These are phyloP conservation scores for Ditylenchus weischeri DNA, from an alignment of 2,888 invertebrate genomes.

Conservation along the genomic window DNA sequence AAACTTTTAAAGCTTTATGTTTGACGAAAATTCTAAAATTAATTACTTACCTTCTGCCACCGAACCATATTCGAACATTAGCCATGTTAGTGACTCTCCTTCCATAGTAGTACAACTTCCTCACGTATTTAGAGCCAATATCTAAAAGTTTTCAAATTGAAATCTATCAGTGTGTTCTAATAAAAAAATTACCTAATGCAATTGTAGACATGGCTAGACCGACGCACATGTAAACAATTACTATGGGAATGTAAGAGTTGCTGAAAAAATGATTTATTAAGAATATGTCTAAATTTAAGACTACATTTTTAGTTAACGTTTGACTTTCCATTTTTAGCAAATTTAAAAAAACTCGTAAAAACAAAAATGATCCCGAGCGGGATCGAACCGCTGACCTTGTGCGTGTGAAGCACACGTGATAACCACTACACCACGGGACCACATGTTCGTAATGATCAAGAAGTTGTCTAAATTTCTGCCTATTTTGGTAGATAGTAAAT, in stretches of 20 bases:
- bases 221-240: conserved; percentile 53
- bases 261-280: conserved; percentile 33
- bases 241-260: conserved; percentile 48
- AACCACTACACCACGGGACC: conserved; percentile 31
- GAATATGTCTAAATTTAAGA: too few species aligned
- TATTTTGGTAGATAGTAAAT: too few species aligned
- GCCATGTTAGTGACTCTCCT: conserved; percentile 50
- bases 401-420: conserved; percentile 53
- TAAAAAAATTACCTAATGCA: conserved; percentile 36
- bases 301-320: too few species aligned
- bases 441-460: neutral
- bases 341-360: too few species aligned
- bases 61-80: conserved; percentile 54
- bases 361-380: conserved; percentile 12
- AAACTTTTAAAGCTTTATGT: neutral
- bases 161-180: neutral
- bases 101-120: conserved; percentile 53
- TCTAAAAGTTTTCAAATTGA: conserved; percentile 40
- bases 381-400: conserved; percentile 39
- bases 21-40: neutral
- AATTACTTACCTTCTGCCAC: conserved; percentile 45
- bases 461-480: too few species aligned
- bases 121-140: conserved; percentile 52
- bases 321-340: too few species aligned
- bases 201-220: conserved; percentile 56